Percentiles rank a stretch among this genome's conserved stretches.
phyloP scores from a whole-genome alignment of 1,140 invertebrate species.

The Drosophila pandora region DNA sequence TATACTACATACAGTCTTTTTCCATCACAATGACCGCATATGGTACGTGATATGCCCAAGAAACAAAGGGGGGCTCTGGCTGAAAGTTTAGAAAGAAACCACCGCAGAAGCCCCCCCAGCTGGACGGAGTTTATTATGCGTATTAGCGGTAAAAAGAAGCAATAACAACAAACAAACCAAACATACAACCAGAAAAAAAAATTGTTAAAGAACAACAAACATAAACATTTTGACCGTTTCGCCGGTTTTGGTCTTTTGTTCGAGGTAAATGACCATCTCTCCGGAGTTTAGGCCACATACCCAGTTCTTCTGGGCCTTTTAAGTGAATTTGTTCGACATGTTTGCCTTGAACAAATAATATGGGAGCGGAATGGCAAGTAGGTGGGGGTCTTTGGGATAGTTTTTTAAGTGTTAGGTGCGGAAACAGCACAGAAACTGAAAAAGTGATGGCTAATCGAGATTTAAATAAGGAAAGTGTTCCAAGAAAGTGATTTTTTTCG shows the following conservation, averaged over 20 bases:
- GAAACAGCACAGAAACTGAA: constrained; percentile 14
- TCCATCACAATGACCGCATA: constrained; percentile 54
- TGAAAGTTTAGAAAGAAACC: constrained; percentile 11
- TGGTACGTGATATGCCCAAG: constrained; percentile 47
- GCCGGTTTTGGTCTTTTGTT: constrained; percentile 37
- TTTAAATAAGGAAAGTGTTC: constrained; percentile 24
- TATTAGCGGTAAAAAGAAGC: constrained; percentile 63
- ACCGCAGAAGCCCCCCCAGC: not conserved
- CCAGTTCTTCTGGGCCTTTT: constrained; percentile 16
- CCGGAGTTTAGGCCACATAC: constrained; percentile 15
- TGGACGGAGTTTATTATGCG: constrained; percentile 49
- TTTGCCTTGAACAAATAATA: constrained; percentile 42
- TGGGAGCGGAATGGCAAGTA: not conserved
- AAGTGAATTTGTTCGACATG: constrained; percentile 38
- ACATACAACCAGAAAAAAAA: not conserved
- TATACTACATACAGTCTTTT: not conserved
- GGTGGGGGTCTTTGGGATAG: constrained; percentile 11
- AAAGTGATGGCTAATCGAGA: constrained; percentile 32
- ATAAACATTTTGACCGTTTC: constrained; percentile 72
- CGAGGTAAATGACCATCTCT: constrained; percentile 63
- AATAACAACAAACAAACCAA: constrained; percentile 31
- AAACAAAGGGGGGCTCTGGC: constrained; percentile 20
- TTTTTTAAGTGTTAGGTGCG: constrained; percentile 23
- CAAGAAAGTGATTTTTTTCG: not conserved
- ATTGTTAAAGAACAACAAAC: constrained; percentile 46